These are phyloP conservation scores for Drosophila pegasa DNA, from an alignment of 2,888 invertebrate genomes.

Conservation along the genomic window DNA sequence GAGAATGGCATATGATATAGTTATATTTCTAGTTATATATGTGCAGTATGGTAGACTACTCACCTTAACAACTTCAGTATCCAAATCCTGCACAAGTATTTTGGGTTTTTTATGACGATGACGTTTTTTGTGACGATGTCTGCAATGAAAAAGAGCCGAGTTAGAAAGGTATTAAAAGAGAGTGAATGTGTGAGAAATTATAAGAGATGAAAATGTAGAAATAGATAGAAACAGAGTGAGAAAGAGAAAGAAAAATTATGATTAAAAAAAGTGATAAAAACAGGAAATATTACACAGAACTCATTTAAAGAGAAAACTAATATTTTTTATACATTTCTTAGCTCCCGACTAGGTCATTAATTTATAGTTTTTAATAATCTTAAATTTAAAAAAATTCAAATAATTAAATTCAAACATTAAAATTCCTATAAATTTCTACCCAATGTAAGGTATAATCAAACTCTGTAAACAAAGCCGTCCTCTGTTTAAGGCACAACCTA, in stretches of 20 bases:
- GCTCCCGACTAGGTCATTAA: too few species aligned
- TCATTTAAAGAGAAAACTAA: too few species aligned
- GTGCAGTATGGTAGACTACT: neutral
- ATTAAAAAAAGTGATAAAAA: neutral
- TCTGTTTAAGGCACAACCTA: neutral
- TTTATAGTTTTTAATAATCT: too few species aligned
- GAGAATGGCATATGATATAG: neutral
- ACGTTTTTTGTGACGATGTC: slow-evolving; percentile 85
- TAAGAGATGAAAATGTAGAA: neutral
- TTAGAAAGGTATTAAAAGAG: neutral
- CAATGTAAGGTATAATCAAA: neutral
- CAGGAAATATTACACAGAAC: too few species aligned
- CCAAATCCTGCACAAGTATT: slow-evolving; percentile 85
- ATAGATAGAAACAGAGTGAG: neutral
- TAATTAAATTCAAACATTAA: too few species aligned
- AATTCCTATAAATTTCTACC: neutral
- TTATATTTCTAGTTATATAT: neutral
- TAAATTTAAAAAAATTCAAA: too few species aligned
- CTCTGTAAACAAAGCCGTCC: neutral
- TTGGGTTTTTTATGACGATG: slow-evolving; percentile 85
- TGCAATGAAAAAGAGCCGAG: slow-evolving; percentile 34
- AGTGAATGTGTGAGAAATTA: neutral
- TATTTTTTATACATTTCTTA: too few species aligned
- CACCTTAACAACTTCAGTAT: slow-evolving; percentile 85
- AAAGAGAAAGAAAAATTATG: neutral